phyloP scores from a whole-genome alignment of 92 coral and sea anemone species.

The Siderastrea radians region DNA sequence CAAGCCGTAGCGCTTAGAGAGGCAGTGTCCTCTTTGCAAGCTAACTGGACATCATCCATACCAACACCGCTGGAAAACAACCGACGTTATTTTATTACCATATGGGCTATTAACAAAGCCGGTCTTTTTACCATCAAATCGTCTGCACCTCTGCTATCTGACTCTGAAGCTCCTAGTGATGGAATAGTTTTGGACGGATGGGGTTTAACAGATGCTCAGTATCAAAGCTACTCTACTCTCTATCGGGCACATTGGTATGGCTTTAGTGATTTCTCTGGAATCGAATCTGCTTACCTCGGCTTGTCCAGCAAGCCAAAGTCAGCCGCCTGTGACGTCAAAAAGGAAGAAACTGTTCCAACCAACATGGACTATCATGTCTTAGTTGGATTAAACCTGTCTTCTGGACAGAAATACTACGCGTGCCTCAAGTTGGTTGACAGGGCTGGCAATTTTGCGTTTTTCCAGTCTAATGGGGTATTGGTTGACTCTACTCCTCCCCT shows the following conservation, averaged over 20 bases:
- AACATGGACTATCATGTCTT: constrained; percentile 71
- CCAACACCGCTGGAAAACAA: constrained; percentile 62
- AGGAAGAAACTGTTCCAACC: constrained; percentile 64
- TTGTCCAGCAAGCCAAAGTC: constrained; percentile 69
- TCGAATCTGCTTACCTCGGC: constrained; percentile 78
- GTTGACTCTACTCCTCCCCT: constrained; percentile 89
- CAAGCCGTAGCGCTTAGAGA: constrained; percentile 34
- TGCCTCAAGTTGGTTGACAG: constrained; percentile 82
- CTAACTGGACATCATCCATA: constrained; percentile 87
- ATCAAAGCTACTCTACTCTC: constrained; percentile 81
- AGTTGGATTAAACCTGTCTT: constrained; percentile 71
- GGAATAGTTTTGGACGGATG: constrained; percentile 93
- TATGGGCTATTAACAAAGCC: constrained; percentile 84
- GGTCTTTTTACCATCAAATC: constrained; percentile 79
- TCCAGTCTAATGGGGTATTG: constrained; percentile 82
- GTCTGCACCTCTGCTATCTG: constrained; percentile 84
- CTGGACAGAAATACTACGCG: constrained; percentile 85
- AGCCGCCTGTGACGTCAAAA: constrained; percentile 71
- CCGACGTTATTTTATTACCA: constrained; percentile 85
- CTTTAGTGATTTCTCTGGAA: constrained; percentile 81
- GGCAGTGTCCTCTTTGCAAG: constrained; percentile 63
- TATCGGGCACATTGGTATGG: constrained; percentile 96
- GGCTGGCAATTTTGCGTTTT: constrained; percentile 83
- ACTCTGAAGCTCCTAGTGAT: constrained; percentile 81
- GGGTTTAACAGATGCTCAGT: constrained; percentile 85